These are phyloP conservation scores for Oikopleura albicans DNA, from an alignment of 23 tunicate species.

Conservation along the genomic window DNA sequence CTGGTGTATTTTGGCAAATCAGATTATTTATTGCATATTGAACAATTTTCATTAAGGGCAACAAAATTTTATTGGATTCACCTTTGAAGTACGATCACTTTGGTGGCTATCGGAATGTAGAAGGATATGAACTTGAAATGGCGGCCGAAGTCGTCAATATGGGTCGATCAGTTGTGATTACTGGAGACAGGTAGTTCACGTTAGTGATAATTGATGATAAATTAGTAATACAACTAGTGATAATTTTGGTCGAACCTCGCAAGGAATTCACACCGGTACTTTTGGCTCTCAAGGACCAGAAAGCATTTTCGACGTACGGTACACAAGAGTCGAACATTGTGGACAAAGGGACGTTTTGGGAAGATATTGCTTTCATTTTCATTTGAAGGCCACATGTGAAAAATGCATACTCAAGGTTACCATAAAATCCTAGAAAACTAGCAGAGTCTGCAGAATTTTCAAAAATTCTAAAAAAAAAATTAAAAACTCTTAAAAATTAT, in stretches of 20 bases:
- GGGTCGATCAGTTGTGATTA: neutral
- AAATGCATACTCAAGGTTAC: too few relatives aligned
- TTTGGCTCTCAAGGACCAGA: neutral
- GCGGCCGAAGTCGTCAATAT: slow-evolving; percentile 14
- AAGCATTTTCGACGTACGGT: neutral
- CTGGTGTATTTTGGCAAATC: too few relatives aligned
- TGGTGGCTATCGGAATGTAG: neutral
- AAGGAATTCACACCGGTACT: neutral
- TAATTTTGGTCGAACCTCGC: neutral
- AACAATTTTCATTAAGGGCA: too few relatives aligned
- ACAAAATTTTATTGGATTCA: too few relatives aligned
- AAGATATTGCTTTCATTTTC: slow-evolving; percentile 3
- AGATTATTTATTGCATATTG: too few relatives aligned
- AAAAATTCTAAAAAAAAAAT: too few relatives aligned
- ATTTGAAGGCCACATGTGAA: neutral
- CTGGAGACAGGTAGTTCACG: neutral
- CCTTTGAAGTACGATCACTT: neutral
- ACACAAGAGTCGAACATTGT: neutral
- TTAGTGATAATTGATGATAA: too few relatives aligned
- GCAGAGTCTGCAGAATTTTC: too few relatives aligned
- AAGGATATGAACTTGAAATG: neutral
- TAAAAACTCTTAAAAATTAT: too few relatives aligned
- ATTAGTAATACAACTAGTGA: too few relatives aligned
- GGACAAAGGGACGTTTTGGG: slow-evolving; percentile 1
- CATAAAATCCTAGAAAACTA: too few relatives aligned